Percentiles rank a stretch among this genome's conserved stretches.
Conservation (phyloP, 2,113 vertebrate species). For the Tor tambroides region DNA sequence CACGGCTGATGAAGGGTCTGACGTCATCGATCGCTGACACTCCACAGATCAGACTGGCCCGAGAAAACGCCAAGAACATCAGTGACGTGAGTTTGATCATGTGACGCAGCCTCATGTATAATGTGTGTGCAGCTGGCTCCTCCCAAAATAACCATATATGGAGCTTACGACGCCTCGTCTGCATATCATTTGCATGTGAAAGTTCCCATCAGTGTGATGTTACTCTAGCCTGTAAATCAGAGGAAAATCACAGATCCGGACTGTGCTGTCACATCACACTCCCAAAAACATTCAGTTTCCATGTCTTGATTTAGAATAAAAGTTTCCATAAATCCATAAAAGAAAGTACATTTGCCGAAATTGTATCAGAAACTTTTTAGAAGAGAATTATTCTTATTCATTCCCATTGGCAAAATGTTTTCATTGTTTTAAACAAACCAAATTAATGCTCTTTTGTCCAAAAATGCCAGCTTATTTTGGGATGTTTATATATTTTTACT, state of each 20-base stretch:
- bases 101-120: background rate
- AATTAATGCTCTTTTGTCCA: too few species aligned
- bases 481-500: background rate
- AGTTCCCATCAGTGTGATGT: too few species aligned
- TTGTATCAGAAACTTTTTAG: too few species aligned
- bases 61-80: conserved; percentile 74
- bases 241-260: too few species aligned
- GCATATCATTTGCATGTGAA: background rate
- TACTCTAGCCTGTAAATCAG: too few species aligned
- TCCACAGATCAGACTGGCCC: conserved; percentile 74
- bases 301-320: too few species aligned
- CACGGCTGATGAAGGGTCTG: conserved; percentile 70
- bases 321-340: too few species aligned
- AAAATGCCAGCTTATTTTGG: background rate
- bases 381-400: too few species aligned
- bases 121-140: background rate
- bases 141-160: background rate
- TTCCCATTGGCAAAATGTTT: background rate
- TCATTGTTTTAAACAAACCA: too few species aligned
- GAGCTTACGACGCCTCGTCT: background rate
- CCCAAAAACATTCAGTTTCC: too few species aligned
- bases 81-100: conserved; percentile 64
- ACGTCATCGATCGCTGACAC: conserved; percentile 69
- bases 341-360: too few species aligned
- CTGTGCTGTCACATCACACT: too few species aligned